phyloP scores from a whole-genome alignment of 1,140 invertebrate species.

The Lysiphlebus fabarum region DNA sequence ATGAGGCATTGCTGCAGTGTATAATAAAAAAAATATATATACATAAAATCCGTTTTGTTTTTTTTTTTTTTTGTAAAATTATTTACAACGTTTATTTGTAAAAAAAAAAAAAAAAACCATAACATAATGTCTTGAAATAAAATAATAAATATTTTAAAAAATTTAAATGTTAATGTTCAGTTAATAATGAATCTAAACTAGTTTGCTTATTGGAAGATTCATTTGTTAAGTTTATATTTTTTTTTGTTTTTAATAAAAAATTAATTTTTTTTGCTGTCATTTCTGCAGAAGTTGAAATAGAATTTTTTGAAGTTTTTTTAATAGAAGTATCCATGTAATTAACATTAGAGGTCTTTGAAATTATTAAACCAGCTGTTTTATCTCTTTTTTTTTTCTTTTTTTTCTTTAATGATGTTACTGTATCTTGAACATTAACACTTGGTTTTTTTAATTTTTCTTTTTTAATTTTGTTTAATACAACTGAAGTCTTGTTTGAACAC shows the following conservation, averaged over 20 bases:
- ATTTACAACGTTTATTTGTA: not conserved
- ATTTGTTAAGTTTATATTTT: conserved; percentile 17
- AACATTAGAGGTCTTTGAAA: conserved; percentile 1
- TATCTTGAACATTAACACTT: not conserved
- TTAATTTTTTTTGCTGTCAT: conserved; percentile 20
- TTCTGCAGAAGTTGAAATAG: no score
- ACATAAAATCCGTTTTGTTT: no score
- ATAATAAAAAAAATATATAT: not conserved
- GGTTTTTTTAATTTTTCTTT: conserved; percentile 21
- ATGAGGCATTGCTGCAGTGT: not conserved
- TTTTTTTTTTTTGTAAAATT: not conserved
- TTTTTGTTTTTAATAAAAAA: conserved; percentile 19
- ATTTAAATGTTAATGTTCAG: conserved; percentile 9
- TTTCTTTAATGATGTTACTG: conserved; percentile 28
- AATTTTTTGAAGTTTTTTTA: no score
- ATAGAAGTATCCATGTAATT: not conserved
- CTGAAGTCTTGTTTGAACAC: conserved; percentile 35
- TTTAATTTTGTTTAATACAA: conserved; percentile 37
- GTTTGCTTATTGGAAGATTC: conserved; percentile 13
- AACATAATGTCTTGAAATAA: no score
- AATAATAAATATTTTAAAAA: not conserved
- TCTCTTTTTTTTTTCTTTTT: conserved; percentile 42
- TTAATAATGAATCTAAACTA: conserved; percentile 16
- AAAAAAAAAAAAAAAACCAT: no score
- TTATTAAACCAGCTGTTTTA: conserved; percentile 44